Base-by-base conservation (phyloP, 2,888 invertebrate species). In the Myopa tessellatipennis region DNA sequence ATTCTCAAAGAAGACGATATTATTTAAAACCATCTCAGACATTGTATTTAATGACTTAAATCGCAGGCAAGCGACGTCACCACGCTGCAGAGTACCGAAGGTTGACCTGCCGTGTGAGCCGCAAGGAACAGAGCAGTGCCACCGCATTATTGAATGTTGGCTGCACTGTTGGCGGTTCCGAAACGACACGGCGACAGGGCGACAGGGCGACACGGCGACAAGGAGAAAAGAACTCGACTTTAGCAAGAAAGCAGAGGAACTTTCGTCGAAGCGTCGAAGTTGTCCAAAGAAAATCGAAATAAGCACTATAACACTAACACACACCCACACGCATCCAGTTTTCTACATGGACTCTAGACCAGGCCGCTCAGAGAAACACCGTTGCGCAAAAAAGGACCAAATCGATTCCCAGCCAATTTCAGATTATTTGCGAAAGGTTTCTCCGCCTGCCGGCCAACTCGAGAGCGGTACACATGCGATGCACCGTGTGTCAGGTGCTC, bases 351-450 rank as follows among this genome's bases (percentile, higher is more conserved):
- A 74, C 72, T 72, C 40, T 61, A 40, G 60, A 26, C 36, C 8
- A n/a, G 45, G 65, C 65, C 55, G 50, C 67, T 18, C 36, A 67
- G 36, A 55, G 7, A 65, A 26, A 55, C 40, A 55, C 5, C 52
- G 26, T 58, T 77, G 69, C 68, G 73, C 72, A 67, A 77, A 68
- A 77, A 74, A 63, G 67, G 38, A 74, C 36, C 55, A 74, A 75
- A 69, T 69, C 68, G 75, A 75, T 75, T 68, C 40, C 34, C 58
- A 68, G 75, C 75, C 75, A 75, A 75, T 75, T 75, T 68, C 75
- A 75, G 75, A 58, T 68, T 75, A 75, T 75, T 75, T 75, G 75
- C 75, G 68, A 75, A 75, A 34, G 68, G 61, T 63, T 18, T 60
- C 45, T 18, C 38, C 40, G 40, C 72, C 16, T 38, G 65, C 4